Percentiles rank a stretch among this genome's conserved stretches.
Evolutionary conservation across 2,113 vertebrate genomes (phyloP).

Genomic region (Panthera tigris): DNA sequence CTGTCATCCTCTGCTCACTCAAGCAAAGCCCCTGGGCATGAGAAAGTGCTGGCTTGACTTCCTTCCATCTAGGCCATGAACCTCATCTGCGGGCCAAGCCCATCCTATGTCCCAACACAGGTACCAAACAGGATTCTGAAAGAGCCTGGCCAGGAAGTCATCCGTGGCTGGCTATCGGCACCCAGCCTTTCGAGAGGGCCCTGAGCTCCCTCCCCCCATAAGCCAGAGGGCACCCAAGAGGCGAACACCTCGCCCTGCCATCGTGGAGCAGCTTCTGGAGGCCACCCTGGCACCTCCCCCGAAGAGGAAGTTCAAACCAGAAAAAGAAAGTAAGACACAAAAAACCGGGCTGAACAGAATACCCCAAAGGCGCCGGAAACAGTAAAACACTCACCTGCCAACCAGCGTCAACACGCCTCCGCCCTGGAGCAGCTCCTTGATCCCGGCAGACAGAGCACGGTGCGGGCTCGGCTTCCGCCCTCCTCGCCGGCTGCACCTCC

Average conservation of each 20-base stretch:
- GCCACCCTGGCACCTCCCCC: not conserved
- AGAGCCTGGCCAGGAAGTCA: not conserved
- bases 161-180: accelerated
- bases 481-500: accelerated
- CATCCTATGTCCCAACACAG: not conserved
- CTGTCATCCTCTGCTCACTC: not conserved
- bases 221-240: not conserved
- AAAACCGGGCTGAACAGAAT: not conserved
- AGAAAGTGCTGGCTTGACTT: too few relatives aligned
- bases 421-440: accelerated
- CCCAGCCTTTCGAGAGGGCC: not conserved
- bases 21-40: not conserved
- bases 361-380: not conserved
- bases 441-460: accelerated
- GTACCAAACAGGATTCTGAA: not conserved
- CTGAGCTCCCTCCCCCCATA: not conserved
- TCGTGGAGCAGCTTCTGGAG: not conserved
- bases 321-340: not conserved
- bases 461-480: accelerated
- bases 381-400: not conserved
- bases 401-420: accelerated
- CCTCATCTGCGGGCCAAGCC: not conserved
- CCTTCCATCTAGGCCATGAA: not conserved
- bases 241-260: not conserved
- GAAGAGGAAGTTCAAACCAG: conserved; percentile 35